Evolutionary conservation across 2,113 vertebrate species (phyloP), one percentile per base, ranked within the genome.

Genomic region (Rhabdomys dilectus): DNA sequence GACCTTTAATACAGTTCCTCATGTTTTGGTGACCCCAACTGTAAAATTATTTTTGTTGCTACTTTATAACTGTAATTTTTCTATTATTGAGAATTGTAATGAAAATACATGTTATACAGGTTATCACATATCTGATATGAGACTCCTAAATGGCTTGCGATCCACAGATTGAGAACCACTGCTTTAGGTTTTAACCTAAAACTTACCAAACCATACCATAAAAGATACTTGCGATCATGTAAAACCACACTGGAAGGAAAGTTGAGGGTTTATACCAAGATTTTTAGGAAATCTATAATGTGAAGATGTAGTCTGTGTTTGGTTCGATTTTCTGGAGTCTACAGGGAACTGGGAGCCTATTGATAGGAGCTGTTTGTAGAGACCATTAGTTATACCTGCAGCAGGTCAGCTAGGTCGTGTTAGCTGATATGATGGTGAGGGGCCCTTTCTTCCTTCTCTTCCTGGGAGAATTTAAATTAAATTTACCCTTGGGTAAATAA

Each of bases 141-240:
- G n/a, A 22, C 16, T 4, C 72, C 72, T 12, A 39, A 39, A 39
- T 19, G 36, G 70, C 0, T 72, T 21, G 17, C n/a, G 36, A 21
- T 8, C 34, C 34, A 17, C 16, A 72, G 6, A 6, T 72, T 72
- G 70, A 72, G 70, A 72, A 21, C 17, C 70, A 72, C 15, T 21
- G n/a, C 17, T 72, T 72, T 72, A 76, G 70, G 29, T 82, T 94
- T 88, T 93, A 88, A 80, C 6, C 81, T 95, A 34, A 92, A 36
- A 96, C 60, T 91, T 26, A 73, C 10, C 76, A 77, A 60, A 60
- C 19, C 31, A 10, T 89, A 31, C 68, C 72, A 72, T 42, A n/a
- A 96, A 87, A 5, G 6, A 45, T 10, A 80, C 19, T 24, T 91
- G 19, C 51, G 16, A 64, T 62, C 70, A 58, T 31, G 26, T 8